Conservation (phyloP, 37 sponge, comb jelly and placozoan genomes). For the Bolinopsis microptera region DNA sequence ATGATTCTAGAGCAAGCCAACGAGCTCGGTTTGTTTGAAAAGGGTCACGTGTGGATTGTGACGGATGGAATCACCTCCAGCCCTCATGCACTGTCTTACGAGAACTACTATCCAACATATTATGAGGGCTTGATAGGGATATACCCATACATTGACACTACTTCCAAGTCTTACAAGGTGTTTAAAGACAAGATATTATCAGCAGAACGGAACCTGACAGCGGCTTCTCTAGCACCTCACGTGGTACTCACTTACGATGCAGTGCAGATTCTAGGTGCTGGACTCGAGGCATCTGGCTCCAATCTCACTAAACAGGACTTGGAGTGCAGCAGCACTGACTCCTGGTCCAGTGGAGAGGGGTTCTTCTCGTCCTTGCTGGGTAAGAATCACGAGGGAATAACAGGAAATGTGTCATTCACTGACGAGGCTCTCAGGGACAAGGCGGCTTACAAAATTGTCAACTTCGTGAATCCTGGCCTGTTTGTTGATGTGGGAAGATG, state of each 20-base stretch:
- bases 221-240: not conserved
- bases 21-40: not conserved
- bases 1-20: not conserved
- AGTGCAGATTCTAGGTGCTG: not conserved
- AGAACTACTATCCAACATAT: not conserved
- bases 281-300: not conserved
- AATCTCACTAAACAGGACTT: not conserved
- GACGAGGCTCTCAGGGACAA: not conserved
- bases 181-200: not conserved
- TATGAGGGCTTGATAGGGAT: not conserved
- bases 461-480: not conserved
- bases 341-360: not conserved
- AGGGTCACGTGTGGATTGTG: slow-evolving; percentile 29
- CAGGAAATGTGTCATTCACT: not conserved
- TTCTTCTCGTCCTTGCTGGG: not conserved
- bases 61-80: not conserved
- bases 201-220: not conserved
- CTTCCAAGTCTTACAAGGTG: not conserved
- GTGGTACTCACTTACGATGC: not conserved
- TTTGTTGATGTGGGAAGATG: not conserved
- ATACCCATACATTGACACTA: not conserved
- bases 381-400: not conserved
- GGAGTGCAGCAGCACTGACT: not conserved
- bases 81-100: not conserved
- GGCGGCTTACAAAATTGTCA: slow-evolving; percentile 7